Conservation (phyloP, 2,113 vertebrate genomes). For the Eleginops maclovinus region DNA sequence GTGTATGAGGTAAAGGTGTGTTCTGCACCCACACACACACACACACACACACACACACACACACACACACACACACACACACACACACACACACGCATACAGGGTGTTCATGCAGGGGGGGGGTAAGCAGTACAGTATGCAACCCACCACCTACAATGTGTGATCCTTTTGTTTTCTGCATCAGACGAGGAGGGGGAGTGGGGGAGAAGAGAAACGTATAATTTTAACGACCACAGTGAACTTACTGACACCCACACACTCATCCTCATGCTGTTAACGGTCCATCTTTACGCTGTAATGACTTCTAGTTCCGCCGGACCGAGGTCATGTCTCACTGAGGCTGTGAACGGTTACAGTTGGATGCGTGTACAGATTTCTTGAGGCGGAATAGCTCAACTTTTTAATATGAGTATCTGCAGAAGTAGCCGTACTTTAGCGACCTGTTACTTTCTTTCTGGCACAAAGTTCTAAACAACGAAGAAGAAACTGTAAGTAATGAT, state of each 20-base stretch:
- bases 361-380: not conserved
- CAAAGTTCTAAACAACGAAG: no score
- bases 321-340: not conserved
- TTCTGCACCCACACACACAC: not conserved
- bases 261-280: constrained; percentile 3
- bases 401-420: not conserved
- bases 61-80: not conserved
- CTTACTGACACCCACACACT: constrained; percentile 24
- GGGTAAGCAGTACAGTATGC: constrained; percentile 58
- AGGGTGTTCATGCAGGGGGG: constrained; percentile 48
- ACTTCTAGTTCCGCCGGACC: constrained; percentile 3
- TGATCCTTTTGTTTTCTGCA: constrained; percentile 83
- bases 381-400: not conserved
- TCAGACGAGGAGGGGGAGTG: constrained; percentile 57
- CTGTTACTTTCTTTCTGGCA: not conserved
- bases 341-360: not conserved
- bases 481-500: not conserved
- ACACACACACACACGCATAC: not conserved
- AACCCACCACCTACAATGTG: constrained; percentile 84
- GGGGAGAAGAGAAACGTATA: constrained; percentile 51
- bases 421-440: not conserved
- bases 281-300: not conserved
- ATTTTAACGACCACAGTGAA: constrained; percentile 40
- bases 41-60: not conserved
- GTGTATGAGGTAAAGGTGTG: constrained; percentile 14